Conservation (phyloP, 2,797 vertebrate species). For the Acrocephalus scirpaceus region DNA sequence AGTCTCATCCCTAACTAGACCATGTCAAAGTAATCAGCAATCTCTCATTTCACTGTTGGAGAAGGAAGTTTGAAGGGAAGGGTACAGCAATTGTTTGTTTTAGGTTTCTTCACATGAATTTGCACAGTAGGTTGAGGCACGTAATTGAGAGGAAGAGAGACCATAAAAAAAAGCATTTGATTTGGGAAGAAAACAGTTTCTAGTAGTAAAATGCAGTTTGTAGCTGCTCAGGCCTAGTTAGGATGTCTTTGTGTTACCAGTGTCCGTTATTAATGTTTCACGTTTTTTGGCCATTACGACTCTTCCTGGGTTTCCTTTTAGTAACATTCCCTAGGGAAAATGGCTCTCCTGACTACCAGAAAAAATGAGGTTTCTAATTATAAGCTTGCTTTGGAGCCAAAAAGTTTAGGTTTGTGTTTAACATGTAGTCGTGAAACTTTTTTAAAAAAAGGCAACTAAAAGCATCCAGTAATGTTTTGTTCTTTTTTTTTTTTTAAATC, state of each 20-base stretch:
- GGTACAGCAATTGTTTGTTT: neutral
- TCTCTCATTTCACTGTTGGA: neutral
- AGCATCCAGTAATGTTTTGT: conserved; percentile 52
- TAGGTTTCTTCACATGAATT: neutral
- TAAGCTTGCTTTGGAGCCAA: conserved; percentile 40
- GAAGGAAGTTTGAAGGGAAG: neutral
- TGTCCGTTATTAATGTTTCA: neutral
- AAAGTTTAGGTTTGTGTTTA: conserved; percentile 67
- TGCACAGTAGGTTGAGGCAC: rapidly evolving
- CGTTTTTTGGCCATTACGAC: neutral
- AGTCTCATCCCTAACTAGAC: neutral
- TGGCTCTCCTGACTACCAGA: conserved; percentile 7
- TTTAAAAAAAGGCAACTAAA: conserved; percentile 49
- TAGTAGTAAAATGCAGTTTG: neutral
- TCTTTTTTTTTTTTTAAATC: neutral
- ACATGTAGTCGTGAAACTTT: conserved; percentile 55
- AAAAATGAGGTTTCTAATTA: conserved; percentile 63
- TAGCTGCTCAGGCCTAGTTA: neutral
- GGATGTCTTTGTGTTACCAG: neutral
- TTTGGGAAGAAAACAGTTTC: neutral
- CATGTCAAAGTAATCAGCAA: neutral
- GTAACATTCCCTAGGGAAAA: conserved; percentile 46
- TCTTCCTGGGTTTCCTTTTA: conserved; percentile 59
- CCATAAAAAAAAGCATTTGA: neutral
- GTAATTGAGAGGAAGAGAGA: neutral